phyloP scores from a whole-genome alignment of 2,113 vertebrate species.

The Elachura formosa region DNA sequence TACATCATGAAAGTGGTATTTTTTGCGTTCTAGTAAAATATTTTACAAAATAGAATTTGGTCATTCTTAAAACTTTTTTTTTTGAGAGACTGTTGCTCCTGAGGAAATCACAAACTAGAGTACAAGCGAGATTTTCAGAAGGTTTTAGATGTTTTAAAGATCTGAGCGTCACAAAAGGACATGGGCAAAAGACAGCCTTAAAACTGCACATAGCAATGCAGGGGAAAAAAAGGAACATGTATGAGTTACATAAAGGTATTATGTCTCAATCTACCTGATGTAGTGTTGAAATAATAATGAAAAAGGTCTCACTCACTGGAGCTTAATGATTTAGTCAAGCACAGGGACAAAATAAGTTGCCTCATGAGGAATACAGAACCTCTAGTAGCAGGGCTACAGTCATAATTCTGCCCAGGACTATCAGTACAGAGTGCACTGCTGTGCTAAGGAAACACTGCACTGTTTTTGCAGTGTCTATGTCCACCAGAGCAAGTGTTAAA shows the following conservation, averaged over 20 bases:
- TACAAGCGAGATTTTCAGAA: not conserved
- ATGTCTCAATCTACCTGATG: not conserved
- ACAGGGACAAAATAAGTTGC: not conserved
- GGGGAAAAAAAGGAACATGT: not conserved
- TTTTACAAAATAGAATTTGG: not conserved
- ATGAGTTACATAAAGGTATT: not conserved
- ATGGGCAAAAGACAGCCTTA: not conserved
- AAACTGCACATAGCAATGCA: not conserved
- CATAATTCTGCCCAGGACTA: not conserved
- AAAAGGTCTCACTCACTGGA: not conserved
- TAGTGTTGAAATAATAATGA: not conserved
- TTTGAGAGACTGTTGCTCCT: not conserved
- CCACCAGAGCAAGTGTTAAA: not conserved
- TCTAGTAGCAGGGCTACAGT: not conserved
- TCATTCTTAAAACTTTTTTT: conserved; percentile 5
- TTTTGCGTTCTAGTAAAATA: not conserved
- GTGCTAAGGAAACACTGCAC: not conserved
- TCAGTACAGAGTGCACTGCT: not conserved
- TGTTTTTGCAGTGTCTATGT: not conserved
- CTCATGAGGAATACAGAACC: fast-evolving
- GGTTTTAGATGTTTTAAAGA: not conserved
- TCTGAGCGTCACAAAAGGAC: not conserved
- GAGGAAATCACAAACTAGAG: not conserved
- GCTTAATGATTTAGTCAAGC: not conserved
- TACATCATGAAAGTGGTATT: not conserved